phyloP scores from a whole-genome alignment of 2,888 invertebrate species.

The Lasioglossum marginatum region DNA sequence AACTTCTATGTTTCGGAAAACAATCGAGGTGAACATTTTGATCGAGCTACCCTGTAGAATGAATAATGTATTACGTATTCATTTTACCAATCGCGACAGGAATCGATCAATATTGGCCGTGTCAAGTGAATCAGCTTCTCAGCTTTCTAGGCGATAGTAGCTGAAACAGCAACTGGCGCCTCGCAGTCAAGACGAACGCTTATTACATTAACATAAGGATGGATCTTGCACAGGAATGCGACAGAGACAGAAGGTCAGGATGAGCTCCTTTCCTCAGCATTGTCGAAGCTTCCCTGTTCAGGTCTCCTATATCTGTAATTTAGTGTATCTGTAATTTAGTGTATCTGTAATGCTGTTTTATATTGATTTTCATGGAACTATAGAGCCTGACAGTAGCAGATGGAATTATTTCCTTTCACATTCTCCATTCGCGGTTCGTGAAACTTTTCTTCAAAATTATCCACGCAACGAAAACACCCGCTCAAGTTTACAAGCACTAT shows the following conservation, averaged over 20 bases:
- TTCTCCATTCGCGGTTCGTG: not conserved
- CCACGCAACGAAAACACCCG: too few relatives aligned
- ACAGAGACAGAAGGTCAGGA: conserved; percentile 22
- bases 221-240: conserved; percentile 12
- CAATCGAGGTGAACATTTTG: not conserved
- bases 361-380: not conserved
- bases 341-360: not conserved
- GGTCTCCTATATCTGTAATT: not conserved
- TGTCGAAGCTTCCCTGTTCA: not conserved
- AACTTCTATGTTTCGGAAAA: not conserved
- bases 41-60: not conserved
- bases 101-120: not conserved
- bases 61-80: not conserved
- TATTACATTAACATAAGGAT: conserved; percentile 69
- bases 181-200: conserved; percentile 27
- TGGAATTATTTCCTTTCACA: not conserved
- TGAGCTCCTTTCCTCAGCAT: not conserved
- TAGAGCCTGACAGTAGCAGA: not conserved
- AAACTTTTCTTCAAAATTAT: too few relatives aligned
- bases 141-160: conserved; percentile 13
- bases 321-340: not conserved
- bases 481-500: not conserved
- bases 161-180: conserved; percentile 6
- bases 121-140: not conserved
- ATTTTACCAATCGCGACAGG: not conserved